Evolutionary conservation across 2,113 vertebrate genomes (phyloP), one percentile per base, ranked within the genome.

Genomic region (Pelecanus crispus): DNA sequence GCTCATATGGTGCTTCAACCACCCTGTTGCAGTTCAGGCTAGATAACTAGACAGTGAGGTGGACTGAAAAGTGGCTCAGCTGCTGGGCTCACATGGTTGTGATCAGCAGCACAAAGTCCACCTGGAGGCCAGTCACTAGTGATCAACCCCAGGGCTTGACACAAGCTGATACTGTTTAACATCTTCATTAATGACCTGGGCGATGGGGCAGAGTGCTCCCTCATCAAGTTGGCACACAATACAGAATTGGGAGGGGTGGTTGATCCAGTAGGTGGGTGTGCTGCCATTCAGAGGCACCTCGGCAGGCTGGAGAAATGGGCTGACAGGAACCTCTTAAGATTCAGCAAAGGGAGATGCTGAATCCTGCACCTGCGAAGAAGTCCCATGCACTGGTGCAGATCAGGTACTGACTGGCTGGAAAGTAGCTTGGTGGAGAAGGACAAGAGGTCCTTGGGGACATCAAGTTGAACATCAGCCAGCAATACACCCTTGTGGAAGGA

Each of bases 181-280:
- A 21, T 79, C 22, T 65, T 71, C 15, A 29, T 53, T 70, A 70
- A 17, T 36, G 29, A 55, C 25, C 19, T 29, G 29, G 11, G 11
- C 3, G 4, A 26, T 42, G 21, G 7, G 15, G 25, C 34, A 59
- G 36, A 53, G 4, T 53, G 22, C 15, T 1, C 1, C 3, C 9
- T 84, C 28, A 31, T 49, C 12, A 63, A 24, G 28, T 50, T 25
- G 68, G 32, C 8, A 21, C 8, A 21, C 25, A 44, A 1, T 2
- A 31, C 38, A 77, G 15, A 40, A 32, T 15, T 68, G 17, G 29
- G 56, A 61, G 32, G 42, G 73, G 31, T 36, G 17, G 5, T 49
- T 81, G 21, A 38, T 77, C 12, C 2, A 8, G 3, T 34, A 36
- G 29, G 2, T 63, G 25, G 24, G 21, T 84, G 5, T 90, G 7